Evolutionary conservation across 2,888 invertebrate genomes (phyloP).

Genomic region (Petrolisthes cinctipes): DNA sequence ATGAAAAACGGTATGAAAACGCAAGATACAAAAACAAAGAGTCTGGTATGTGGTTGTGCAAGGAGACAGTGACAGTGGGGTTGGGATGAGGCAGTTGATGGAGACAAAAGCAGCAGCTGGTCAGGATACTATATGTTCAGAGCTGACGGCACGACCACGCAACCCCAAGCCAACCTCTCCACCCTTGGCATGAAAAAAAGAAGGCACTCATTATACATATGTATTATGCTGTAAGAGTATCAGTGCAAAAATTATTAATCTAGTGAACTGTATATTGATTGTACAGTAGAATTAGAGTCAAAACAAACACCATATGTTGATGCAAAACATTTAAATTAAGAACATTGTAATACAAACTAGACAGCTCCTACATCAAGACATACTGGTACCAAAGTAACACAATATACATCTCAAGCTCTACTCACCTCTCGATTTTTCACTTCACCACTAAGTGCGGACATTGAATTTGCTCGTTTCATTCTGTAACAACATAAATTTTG

Average conservation of each 20-base stretch:
- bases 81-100: slow-evolving; percentile 23
- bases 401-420: not conserved
- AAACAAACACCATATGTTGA: no score
- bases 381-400: no score
- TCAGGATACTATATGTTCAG: slow-evolving; percentile 53
- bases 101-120: slow-evolving; percentile 48
- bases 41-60: slow-evolving; percentile 4
- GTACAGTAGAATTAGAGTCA: not conserved
- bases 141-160: slow-evolving; percentile 58
- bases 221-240: not conserved
- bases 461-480: slow-evolving; percentile 62
- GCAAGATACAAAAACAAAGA: not conserved
- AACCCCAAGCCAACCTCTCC: slow-evolving; percentile 44
- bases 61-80: slow-evolving; percentile 26
- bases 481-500: slow-evolving; percentile 41
- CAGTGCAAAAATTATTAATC: not conserved
- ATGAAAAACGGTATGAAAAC: not conserved
- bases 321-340: no score
- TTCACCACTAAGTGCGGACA: slow-evolving; percentile 62
- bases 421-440: slow-evolving; percentile 46
- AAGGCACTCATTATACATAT: not conserved
- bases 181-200: slow-evolving; percentile 3
- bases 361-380: no score
- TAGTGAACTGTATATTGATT: not conserved
- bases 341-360: no score